Evolutionary conservation across 2,113 vertebrate species (phyloP).

Genomic region (Hemiscyllium ocellatum): DNA sequence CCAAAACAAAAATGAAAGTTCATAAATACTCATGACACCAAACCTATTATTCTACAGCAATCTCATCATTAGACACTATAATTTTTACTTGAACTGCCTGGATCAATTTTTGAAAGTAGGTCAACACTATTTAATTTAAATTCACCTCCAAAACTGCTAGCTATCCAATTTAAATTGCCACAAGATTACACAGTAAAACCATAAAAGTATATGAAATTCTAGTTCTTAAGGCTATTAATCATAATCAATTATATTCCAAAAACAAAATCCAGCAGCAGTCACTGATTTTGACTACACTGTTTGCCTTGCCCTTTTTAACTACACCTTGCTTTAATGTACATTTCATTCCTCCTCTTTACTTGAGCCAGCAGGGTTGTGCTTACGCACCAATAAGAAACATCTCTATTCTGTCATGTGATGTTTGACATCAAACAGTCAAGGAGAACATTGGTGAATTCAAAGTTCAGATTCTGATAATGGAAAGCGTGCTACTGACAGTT

Average conservation of each 20-base stretch:
- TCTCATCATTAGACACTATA: not conserved
- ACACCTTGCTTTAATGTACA: not conserved
- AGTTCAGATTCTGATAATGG: not conserved
- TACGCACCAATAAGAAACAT: not conserved
- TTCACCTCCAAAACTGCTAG: not conserved
- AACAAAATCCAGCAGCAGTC: not conserved
- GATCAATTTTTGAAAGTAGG: not conserved
- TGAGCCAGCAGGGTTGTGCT: not conserved
- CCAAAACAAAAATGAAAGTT: not conserved
- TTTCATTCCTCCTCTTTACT: not conserved
- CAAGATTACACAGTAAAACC: not conserved
- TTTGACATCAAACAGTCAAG: not conserved
- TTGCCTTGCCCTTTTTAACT: not conserved
- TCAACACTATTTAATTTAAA: not conserved
- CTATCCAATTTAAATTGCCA: not conserved
- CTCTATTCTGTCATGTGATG: not conserved
- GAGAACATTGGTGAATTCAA: not conserved
- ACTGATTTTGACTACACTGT: not conserved
- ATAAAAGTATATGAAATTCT: not conserved
- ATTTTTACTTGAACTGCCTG: not conserved
- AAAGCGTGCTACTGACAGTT: not conserved
- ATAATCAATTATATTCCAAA: not conserved
- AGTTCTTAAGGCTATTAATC: not conserved
- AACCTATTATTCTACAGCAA: not conserved
- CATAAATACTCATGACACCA: not conserved